phyloP scores from a whole-genome alignment of 2,113 vertebrate species.

The Lycocorax pyrrhopterus region DNA sequence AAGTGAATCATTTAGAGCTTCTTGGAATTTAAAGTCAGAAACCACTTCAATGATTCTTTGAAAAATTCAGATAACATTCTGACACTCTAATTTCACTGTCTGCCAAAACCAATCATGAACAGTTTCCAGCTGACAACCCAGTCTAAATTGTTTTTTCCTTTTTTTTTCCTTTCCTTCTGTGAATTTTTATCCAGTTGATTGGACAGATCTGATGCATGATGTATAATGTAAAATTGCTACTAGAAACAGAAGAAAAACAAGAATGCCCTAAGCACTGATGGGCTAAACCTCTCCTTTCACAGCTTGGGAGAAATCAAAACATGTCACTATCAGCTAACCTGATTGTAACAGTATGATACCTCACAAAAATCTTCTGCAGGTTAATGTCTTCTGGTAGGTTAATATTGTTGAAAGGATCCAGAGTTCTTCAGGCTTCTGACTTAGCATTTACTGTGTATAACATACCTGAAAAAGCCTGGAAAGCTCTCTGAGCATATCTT shows the following conservation, averaged over 20 bases:
- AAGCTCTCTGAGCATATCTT: not conserved
- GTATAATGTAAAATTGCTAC: not conserved
- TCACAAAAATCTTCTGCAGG: not conserved
- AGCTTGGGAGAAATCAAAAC: not conserved
- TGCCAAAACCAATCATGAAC: not conserved
- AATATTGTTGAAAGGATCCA: not conserved
- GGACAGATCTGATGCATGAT: not conserved
- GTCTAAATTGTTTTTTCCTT: fast-evolving
- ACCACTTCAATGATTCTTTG: not conserved
- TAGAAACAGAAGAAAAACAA: not conserved
- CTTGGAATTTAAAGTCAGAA: not conserved
- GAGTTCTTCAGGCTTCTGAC: not conserved
- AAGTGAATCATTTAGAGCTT: not conserved
- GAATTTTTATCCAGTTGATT: not conserved
- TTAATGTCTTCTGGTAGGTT: not conserved
- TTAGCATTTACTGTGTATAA: not conserved
- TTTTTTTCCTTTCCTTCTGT: not conserved
- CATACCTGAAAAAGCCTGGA: not conserved
- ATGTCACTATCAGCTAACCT: not conserved
- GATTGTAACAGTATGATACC: not conserved
- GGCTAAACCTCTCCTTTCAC: not conserved
- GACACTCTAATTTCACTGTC: not conserved
- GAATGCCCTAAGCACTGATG: not conserved
- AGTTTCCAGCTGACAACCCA: not conserved
- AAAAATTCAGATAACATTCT: not conserved